Evolutionary conservation across 1,140 invertebrate genomes (phyloP), one percentile per base, ranked within the genome.

Genomic region (Lordiphosa clarofinis): DNA sequence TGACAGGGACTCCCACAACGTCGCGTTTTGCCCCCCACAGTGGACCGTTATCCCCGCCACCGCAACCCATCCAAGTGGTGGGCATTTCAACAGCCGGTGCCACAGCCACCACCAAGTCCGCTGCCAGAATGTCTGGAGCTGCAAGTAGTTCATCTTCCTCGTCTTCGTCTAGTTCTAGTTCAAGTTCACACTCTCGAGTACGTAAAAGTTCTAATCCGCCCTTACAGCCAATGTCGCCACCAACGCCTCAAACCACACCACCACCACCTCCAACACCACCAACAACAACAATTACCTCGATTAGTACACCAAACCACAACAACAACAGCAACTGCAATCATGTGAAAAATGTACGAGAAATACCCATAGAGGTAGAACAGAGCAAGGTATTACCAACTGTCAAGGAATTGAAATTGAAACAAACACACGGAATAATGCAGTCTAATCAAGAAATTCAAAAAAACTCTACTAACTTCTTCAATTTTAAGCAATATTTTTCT

Each of bases 321-420:
- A 66, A 56, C 44, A 50, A 56, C 44, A 72, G 24, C 57, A 64
- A 42, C 70, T 61, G 35, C 60, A 69, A 47, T 66, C 74, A 59
- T 43, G 50, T 55, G 40, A 87, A 87, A 65, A 66, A 86, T 62
- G 58, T 89, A 12, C 88, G 88, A 31, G 84, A 89, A 86, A 89
- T 89, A 48, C 88, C 88, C 58, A 89, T 89, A 21, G 88, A 89
- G 58, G 87, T 88, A 59, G 84, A 87, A 62, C 81, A 86, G 50
- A 88, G 73, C 61, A 78, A 87, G 87, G 87, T 88, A 87, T 64
- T 71, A 44, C 58, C 56, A 40, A 36, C 40, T 38, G 12, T 12
- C 21, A 40, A 21, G 19, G 19, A 9, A 31, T 13, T 4, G 21
- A 35, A 19, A 35, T 38, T 21, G 21, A 21, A 21, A 21, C 4